Conservation (phyloP, 1,140 invertebrate species). For the Drosophila gunungcola region DNA sequence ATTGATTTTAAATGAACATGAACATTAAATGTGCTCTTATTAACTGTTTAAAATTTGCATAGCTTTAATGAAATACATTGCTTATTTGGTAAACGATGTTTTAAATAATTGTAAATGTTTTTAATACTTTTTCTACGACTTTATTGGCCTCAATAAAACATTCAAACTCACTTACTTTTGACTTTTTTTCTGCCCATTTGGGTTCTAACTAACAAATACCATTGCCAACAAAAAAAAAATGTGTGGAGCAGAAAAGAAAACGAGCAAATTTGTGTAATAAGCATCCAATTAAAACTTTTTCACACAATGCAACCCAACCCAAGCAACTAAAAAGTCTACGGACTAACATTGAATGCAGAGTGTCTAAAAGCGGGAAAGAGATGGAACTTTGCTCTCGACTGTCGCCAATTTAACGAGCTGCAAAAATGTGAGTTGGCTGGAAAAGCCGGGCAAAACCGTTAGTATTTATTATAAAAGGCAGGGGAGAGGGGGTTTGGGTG, state of each 20-base stretch:
- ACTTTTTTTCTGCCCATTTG: conserved; percentile 19
- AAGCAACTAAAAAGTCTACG: conserved; percentile 38
- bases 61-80: too few species aligned
- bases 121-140: background rate
- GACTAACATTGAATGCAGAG: conserved; percentile 58
- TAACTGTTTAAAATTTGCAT: too few species aligned
- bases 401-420: conserved; percentile 80
- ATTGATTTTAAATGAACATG: too few species aligned
- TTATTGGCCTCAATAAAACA: conserved; percentile 21
- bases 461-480: conserved; percentile 36
- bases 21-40: background rate
- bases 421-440: conserved; percentile 59
- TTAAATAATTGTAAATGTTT: background rate
- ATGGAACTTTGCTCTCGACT: conserved; percentile 44
- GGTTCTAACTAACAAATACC: conserved; percentile 28
- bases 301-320: conserved; percentile 63
- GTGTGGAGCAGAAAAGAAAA: conserved; percentile 31
- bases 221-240: conserved; percentile 9
- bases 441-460: conserved; percentile 34
- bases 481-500: background rate
- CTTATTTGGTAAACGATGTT: background rate
- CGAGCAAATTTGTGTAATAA: conserved; percentile 73
- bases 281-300: conserved; percentile 81
- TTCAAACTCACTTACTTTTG: conserved; percentile 20
- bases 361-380: conserved; percentile 40